Conservation (phyloP, 2,888 invertebrate species). For the Orthonychiurus folsomi region DNA sequence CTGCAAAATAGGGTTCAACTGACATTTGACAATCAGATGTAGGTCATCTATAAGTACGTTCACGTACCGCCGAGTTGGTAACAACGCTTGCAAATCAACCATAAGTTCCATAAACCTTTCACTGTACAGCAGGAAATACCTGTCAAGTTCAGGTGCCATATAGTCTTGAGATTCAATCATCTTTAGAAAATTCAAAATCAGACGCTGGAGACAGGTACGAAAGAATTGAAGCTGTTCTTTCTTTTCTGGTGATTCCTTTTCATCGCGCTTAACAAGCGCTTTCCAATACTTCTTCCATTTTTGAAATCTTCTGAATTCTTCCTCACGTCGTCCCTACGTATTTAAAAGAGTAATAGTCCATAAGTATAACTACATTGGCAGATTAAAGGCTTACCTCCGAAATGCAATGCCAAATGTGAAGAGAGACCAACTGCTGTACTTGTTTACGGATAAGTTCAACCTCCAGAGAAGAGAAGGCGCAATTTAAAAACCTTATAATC, state of each 20-base stretch:
- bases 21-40: conserved; percentile 83
- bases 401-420: conserved; percentile 87
- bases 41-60: conserved; percentile 91
- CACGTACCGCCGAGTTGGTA: conserved; percentile 93
- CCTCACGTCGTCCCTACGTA: conserved; percentile 62
- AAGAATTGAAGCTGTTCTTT: conserved; percentile 60
- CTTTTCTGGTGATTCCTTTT: conserved; percentile 39
- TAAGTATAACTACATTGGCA: neutral
- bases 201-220: conserved; percentile 68
- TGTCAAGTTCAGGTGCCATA: conserved; percentile 37
- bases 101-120: conserved; percentile 92
- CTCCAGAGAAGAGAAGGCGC: conserved; percentile 97
- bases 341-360: neutral
- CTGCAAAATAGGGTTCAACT: conserved; percentile 63
- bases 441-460: conserved; percentile 85
- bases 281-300: conserved; percentile 90
- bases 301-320: conserved; percentile 74
- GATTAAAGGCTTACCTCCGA: conserved; percentile 55
- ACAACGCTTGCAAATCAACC: conserved; percentile 87
- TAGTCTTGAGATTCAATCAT: conserved; percentile 55
- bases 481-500: conserved; percentile 76
- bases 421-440: conserved; percentile 78
- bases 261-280: conserved; percentile 73
- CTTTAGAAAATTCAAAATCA: conserved; percentile 79
- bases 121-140: conserved; percentile 64